phyloP scores from a whole-genome alignment of 2,888 invertebrate genomes.

The Leucoma salicis region DNA sequence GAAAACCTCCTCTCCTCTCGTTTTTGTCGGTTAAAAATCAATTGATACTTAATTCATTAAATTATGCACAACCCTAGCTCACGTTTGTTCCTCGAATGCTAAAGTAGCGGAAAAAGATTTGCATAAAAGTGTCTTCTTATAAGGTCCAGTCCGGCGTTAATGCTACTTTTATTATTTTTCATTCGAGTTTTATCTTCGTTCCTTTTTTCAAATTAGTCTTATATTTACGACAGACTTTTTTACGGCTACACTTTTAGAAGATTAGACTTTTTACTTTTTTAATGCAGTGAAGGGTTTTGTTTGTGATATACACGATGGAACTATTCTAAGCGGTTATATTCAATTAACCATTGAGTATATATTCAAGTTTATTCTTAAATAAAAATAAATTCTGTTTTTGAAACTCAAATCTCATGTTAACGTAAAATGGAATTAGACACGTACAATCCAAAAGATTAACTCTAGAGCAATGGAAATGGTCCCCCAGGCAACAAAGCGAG shows the following conservation, averaged over 20 bases:
- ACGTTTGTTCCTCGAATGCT: slow-evolving; percentile 66
- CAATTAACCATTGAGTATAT: neutral
- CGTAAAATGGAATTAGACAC: slow-evolving; percentile 11
- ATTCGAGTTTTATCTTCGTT: slow-evolving; percentile 28
- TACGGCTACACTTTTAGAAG: slow-evolving; percentile 23
- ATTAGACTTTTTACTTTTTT: slow-evolving; percentile 3
- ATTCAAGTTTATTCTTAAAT: neutral
- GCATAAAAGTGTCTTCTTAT: slow-evolving; percentile 77
- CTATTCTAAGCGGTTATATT: neutral
- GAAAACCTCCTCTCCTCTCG: too few species aligned
- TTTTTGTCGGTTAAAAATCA: too few species aligned
- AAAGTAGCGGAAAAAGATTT: slow-evolving; percentile 76
- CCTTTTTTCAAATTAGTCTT: slow-evolving; percentile 32
- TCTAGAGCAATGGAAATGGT: slow-evolving; percentile 27
- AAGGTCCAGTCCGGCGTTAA: slow-evolving; percentile 49
- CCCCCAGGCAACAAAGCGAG: slow-evolving; percentile 39
- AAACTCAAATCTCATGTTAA: slow-evolving; percentile 4
- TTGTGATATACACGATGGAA: neutral
- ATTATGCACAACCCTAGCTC: slow-evolving; percentile 38
- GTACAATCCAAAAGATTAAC: slow-evolving; percentile 30
- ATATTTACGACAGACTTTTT: slow-evolving; percentile 25
- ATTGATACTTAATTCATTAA: too few species aligned
- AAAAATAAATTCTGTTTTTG: neutral
- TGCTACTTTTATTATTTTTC: slow-evolving; percentile 42
- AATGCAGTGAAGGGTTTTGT: neutral